phyloP scores from a whole-genome alignment of 1,140 invertebrate genomes.

The Drosophila subpulchrella region DNA sequence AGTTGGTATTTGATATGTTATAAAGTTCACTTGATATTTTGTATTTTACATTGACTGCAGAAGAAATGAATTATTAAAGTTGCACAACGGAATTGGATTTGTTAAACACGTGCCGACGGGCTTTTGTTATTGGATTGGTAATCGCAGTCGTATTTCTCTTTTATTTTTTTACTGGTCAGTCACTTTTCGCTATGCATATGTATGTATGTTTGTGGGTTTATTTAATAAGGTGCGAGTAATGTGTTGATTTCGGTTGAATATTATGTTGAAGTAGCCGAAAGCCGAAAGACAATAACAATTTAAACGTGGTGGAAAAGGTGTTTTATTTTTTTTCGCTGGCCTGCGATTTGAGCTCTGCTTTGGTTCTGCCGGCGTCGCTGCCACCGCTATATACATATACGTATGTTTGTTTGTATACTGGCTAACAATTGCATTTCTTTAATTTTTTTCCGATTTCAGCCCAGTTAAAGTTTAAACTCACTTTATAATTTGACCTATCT shows the following conservation, averaged over 20 bases:
- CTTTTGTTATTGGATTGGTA: constrained; percentile 18
- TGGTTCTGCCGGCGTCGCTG: constrained; percentile 24
- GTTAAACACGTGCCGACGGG: constrained; percentile 30
- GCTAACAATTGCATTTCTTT: constrained; percentile 41
- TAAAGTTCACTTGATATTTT: constrained; percentile 33
- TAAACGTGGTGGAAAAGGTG: constrained; percentile 40
- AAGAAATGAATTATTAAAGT: constrained; percentile 19
- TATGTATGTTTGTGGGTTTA: constrained; percentile 21
- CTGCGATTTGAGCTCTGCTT: constrained; percentile 35
- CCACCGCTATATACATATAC: constrained; percentile 11
- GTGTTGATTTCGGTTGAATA: constrained; percentile 34
- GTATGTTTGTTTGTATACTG: constrained; percentile 15
- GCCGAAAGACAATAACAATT: constrained; percentile 53
- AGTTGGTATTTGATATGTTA: constrained; percentile 29
- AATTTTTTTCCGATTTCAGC: constrained; percentile 24
- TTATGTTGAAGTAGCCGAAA: constrained; percentile 41
- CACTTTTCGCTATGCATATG: constrained; percentile 24
- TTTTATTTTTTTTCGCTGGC: constrained; percentile 13
- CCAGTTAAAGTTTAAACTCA: constrained; percentile 23
- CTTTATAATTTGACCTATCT: constrained; percentile 12
- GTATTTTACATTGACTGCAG: constrained; percentile 29
- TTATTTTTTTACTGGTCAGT: constrained; percentile 17
- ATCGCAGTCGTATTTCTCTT: constrained; percentile 22
- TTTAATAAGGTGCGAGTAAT: constrained; percentile 29
- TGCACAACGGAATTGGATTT: constrained; percentile 15